Evolutionary conservation across 2,113 vertebrate species (phyloP).

Genomic region (Poeciliopsis prolifica): DNA sequence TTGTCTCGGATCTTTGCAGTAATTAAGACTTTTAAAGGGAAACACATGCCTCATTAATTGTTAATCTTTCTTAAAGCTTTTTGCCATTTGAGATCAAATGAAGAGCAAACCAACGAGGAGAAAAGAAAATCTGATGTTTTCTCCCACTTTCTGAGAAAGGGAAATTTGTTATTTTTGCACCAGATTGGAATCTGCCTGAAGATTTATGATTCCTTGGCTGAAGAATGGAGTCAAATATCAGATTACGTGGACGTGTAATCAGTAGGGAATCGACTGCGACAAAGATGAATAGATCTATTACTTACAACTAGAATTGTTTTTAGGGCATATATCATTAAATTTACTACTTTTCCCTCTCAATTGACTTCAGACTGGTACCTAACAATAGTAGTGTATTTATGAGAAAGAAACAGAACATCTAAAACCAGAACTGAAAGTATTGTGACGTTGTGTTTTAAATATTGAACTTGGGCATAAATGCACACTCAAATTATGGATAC

Average conservation of each 20-base stretch:
- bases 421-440: not conserved
- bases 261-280: conserved; percentile 3
- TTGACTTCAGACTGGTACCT: not conserved
- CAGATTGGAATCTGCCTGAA: conserved; percentile 36
- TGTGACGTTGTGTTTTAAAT: too few species aligned
- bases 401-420: not conserved
- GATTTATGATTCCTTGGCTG: conserved; percentile 9
- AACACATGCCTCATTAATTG: conserved; percentile 63
- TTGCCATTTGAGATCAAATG: conserved; percentile 59
- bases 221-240: conserved; percentile 12
- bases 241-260: conserved; percentile 16
- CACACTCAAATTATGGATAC: not conserved
- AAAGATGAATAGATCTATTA: conserved; percentile 5
- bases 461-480: not conserved
- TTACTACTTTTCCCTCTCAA: not conserved
- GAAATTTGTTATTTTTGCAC: conserved; percentile 2
- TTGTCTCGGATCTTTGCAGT: conserved; percentile 75
- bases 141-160: conserved; percentile 6
- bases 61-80: conserved; percentile 44
- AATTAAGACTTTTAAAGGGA: conserved; percentile 64
- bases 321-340: too few species aligned
- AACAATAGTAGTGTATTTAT: too few species aligned
- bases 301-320: not conserved
- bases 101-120: conserved; percentile 34
- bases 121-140: conserved; percentile 1